phyloP scores from a whole-genome alignment of 2,888 invertebrate genomes.

The Geophilus truncorum region DNA sequence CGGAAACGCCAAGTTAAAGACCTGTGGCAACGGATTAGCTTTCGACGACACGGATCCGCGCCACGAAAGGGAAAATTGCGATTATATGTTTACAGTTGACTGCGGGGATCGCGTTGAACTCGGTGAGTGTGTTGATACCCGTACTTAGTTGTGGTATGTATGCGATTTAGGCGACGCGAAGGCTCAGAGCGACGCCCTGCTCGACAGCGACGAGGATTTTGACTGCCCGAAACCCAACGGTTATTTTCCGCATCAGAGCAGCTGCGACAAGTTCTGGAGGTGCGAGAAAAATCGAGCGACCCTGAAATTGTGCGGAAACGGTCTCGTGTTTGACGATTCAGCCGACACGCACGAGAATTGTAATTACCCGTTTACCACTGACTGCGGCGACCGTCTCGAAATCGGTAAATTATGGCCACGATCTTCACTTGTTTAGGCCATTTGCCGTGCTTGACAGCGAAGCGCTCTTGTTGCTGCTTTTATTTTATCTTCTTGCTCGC shows the following conservation, averaged over 20 bases:
- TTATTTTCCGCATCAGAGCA: constrained; percentile 82
- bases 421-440: neutral
- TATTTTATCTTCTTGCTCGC: too few relatives aligned
- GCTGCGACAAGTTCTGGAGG: constrained; percentile 94
- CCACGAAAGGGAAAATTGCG: constrained; percentile 88
- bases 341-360: constrained; percentile 79
- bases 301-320: constrained; percentile 88
- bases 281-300: constrained; percentile 84
- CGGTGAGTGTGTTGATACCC: constrained; percentile 53
- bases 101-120: constrained; percentile 82
- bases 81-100: constrained; percentile 90
- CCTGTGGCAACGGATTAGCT: constrained; percentile 88
- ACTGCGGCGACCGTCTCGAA: constrained; percentile 80
- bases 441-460: neutral
- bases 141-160: neutral
- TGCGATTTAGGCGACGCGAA: constrained; percentile 14
- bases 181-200: neutral
- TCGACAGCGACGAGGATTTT: constrained; percentile 52
- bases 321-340: constrained; percentile 81
- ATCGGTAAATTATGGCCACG: constrained; percentile 64
- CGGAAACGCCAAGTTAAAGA: constrained; percentile 78
- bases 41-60: constrained; percentile 72
- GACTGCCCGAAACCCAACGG: constrained; percentile 86
- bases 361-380: constrained; percentile 90
- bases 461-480: too few relatives aligned